phyloP scores from a whole-genome alignment of 2,797 vertebrate genomes.

The Eutrigla gurnardus region DNA sequence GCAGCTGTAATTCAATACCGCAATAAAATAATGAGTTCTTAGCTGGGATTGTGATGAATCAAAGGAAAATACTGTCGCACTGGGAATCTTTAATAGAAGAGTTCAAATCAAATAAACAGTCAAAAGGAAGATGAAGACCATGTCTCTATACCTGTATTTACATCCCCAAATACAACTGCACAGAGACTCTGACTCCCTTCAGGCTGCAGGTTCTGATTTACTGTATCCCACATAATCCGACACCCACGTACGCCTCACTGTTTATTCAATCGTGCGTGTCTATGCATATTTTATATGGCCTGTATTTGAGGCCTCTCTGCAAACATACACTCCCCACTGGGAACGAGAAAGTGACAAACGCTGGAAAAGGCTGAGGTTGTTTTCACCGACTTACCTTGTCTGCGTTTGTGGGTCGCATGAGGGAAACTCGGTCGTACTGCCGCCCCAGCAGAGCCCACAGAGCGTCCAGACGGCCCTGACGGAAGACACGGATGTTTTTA shows the following conservation, averaged over 20 bases:
- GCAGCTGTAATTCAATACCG: neutral
- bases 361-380: neutral
- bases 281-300: neutral
- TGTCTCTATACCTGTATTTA: slow-evolving; percentile 23
- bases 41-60: neutral
- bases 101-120: neutral
- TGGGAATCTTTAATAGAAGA: slow-evolving; percentile 2
- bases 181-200: slow-evolving; percentile 19
- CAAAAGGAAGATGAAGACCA: neutral
- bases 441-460: slow-evolving; percentile 92
- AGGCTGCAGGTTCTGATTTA: neutral
- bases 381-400: slow-evolving; percentile 88
- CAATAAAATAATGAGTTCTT: neutral
- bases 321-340: neutral
- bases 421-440: slow-evolving; percentile 93
- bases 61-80: neutral
- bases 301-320: neutral
- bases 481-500: neutral
- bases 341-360: neutral
- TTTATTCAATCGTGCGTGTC: neutral
- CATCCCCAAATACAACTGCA: neutral
- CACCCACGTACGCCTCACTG: neutral
- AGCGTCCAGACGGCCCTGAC: slow-evolving; percentile 93
- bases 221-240: too few relatives aligned
- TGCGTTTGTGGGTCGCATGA: slow-evolving; percentile 93